Evolutionary conservation across 2,888 invertebrate genomes (phyloP).

Genomic region (Geophilus truncorum): DNA sequence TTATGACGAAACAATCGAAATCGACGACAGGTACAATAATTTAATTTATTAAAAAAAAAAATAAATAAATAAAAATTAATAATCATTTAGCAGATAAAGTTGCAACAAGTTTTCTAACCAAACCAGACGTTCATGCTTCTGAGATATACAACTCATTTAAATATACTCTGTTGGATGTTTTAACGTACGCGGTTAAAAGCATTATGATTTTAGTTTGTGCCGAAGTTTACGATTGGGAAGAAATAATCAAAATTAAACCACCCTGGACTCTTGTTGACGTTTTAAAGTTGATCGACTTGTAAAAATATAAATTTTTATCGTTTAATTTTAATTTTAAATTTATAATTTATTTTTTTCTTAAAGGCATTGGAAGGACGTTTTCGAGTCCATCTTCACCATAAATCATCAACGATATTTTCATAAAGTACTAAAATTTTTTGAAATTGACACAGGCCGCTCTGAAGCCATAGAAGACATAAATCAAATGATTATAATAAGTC

Average conservation of each 20-base stretch:
- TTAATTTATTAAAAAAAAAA: neutral
- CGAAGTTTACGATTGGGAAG: slow-evolving; percentile 45
- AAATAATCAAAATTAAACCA: slow-evolving; percentile 45
- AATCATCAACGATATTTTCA: neutral
- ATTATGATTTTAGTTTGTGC: neutral
- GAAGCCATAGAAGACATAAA: neutral
- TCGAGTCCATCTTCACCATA: neutral
- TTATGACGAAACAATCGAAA: neutral
- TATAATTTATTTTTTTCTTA: neutral
- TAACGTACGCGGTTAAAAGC: neutral
- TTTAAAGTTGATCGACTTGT: slow-evolving; percentile 46
- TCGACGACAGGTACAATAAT: neutral
- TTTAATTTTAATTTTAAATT: neutral
- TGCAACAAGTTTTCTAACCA: too few relatives aligned
- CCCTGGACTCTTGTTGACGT: slow-evolving; percentile 46
- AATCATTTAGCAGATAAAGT: too few relatives aligned
- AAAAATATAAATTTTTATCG: neutral
- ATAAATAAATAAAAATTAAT: too few relatives aligned
- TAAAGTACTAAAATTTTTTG: neutral
- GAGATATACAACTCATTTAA: neutral
- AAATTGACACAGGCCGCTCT: neutral
- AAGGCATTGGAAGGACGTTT: neutral
- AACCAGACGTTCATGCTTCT: too few relatives aligned
- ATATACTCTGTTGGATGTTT: neutral
- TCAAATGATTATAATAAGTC: neutral